phyloP scores from a whole-genome alignment of 2,888 invertebrate genomes.

The Chrysolina haemoptera region DNA sequence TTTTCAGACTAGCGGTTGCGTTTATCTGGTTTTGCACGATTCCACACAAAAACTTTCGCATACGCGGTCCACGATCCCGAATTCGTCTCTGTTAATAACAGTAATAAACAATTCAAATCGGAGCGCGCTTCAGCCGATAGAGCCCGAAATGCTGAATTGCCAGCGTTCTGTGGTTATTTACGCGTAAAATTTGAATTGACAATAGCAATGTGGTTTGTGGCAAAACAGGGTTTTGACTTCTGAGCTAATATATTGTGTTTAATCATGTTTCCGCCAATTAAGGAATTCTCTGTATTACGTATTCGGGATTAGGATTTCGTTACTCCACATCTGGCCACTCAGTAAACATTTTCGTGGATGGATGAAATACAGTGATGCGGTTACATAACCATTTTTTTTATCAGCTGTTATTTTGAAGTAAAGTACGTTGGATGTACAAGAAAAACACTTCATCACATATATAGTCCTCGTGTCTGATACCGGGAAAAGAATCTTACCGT shows the following conservation, averaged over 20 bases:
- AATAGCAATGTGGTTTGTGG: constrained; percentile 9
- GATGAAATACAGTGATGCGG: neutral
- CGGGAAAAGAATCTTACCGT: too few relatives aligned
- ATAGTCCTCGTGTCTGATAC: too few relatives aligned
- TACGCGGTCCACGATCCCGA: neutral
- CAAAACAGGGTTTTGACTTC: constrained; percentile 10
- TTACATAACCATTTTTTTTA: too few relatives aligned
- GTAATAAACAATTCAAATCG: constrained; percentile 16
- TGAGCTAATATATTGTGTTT: constrained; percentile 21
- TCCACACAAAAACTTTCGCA: neutral
- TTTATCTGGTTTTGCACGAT: neutral
- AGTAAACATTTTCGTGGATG: neutral
- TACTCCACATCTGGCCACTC: neutral
- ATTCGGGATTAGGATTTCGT: neutral
- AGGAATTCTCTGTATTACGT: neutral
- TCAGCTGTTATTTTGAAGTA: too few relatives aligned
- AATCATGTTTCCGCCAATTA: constrained; percentile 11
- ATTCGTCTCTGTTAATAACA: neutral
- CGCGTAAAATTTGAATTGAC: constrained; percentile 19
- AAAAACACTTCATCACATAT: too few relatives aligned
- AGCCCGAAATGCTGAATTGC: constrained; percentile 5
- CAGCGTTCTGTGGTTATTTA: constrained; percentile 9
- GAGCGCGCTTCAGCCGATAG: neutral
- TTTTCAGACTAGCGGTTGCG: neutral
- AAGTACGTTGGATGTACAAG: too few relatives aligned